Percentiles rank a stretch among this genome's conserved stretches.
Conservation (phyloP, 2,888 invertebrate species). For the Yponomeuta plumbellus region DNA sequence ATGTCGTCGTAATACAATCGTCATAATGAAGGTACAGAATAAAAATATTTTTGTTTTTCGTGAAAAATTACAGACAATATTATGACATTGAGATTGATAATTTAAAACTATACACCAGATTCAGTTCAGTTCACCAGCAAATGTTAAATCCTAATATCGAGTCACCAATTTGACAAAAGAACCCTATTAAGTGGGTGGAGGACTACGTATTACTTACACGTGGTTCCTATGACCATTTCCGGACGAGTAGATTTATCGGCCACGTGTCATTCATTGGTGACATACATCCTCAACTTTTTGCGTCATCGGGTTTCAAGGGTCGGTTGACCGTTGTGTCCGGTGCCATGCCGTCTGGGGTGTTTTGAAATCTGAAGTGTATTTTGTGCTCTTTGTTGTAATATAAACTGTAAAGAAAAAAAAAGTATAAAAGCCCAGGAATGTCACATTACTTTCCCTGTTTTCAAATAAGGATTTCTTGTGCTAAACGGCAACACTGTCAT, state of each 20-base stretch:
- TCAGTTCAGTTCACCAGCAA: no score
- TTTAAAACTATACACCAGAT: no score
- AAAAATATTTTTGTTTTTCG: no score
- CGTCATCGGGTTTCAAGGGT: not conserved
- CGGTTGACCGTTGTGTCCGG: constrained; percentile 26
- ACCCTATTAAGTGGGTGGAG: not conserved
- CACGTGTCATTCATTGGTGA: constrained; percentile 40
- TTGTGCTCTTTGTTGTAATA: no score
- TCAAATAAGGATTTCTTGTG: constrained; percentile 21
- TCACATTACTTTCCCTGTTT: constrained; percentile 11
- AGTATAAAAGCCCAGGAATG: no score
- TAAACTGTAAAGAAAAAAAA: no score
- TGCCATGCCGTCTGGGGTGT: constrained; percentile 54
- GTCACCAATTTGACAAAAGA: not conserved
- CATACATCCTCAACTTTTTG: constrained; percentile 21
- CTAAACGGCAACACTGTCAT: constrained; percentile 10
- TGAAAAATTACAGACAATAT: no score
- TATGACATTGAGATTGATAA: no score
- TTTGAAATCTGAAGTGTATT: no score
- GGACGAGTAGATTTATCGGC: constrained; percentile 46
- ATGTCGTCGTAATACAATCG: no score
- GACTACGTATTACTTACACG: not conserved
- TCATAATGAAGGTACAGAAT: no score
- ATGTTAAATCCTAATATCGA: no score
- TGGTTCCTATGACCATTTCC: constrained; percentile 47